phyloP scores from a whole-genome alignment of 2,888 invertebrate genomes.

The Dasypolia templi region DNA sequence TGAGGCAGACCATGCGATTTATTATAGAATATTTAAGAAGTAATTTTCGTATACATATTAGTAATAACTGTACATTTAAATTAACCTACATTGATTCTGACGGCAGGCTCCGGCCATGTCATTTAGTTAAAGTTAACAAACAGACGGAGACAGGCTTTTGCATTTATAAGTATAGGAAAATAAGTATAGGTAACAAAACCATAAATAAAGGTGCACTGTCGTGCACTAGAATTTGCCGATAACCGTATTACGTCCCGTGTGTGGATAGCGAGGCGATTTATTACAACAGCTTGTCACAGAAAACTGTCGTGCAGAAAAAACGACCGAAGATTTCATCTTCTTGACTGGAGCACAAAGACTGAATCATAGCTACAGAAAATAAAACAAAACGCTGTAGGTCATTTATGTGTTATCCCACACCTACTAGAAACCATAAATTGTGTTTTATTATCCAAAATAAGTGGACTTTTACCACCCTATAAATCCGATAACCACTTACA shows the following conservation, averaged over 20 bases:
- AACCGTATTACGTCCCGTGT: conserved; percentile 42
- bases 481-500: conserved; percentile 56
- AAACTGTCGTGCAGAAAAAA: conserved; percentile 44
- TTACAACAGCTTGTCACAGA: conserved; percentile 39
- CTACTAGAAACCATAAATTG: conserved; percentile 16
- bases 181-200: background rate
- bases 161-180: background rate
- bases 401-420: conserved; percentile 9
- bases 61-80: too few relatives aligned
- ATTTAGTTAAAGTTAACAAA: too few relatives aligned
- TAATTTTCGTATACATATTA: too few relatives aligned
- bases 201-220: conserved; percentile 30
- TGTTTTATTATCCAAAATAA: conserved; percentile 38
- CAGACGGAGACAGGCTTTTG: background rate
- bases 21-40: too few relatives aligned
- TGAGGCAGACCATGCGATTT: too few relatives aligned
- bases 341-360: conserved; percentile 21
- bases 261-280: conserved; percentile 54
- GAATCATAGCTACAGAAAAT: conserved; percentile 4
- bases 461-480: conserved; percentile 34
- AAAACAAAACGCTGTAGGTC: conserved; percentile 6
- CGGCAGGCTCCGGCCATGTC: too few relatives aligned
- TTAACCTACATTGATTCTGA: too few relatives aligned
- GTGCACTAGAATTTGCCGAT: conserved; percentile 37
- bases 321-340: background rate